phyloP scores from a whole-genome alignment of 2,797 vertebrate species.

The Micromesistius poutassou region DNA sequence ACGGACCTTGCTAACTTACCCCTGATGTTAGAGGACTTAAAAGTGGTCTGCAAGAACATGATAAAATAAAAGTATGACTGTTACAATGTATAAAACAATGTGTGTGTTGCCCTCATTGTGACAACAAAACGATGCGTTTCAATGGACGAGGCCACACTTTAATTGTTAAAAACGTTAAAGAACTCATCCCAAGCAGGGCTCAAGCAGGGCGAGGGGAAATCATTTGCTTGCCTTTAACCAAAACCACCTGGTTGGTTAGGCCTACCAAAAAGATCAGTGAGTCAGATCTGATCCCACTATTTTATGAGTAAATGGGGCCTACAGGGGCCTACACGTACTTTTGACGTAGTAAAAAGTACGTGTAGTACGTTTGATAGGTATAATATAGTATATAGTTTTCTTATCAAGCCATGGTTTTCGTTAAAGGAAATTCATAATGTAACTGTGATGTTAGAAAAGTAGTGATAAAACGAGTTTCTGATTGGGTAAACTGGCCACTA shows the following conservation, averaged over 20 bases:
- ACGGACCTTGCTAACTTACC: background rate
- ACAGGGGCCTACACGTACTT: too few relatives aligned
- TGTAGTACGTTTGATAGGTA: background rate
- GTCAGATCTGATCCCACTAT: background rate
- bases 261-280: background rate
- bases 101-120: background rate
- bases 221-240: background rate
- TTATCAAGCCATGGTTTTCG: background rate
- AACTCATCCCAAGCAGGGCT: background rate
- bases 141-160: background rate
- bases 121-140: background rate
- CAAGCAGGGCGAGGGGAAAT: background rate
- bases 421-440: background rate
- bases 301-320: background rate
- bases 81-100: background rate
- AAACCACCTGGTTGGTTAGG: background rate
- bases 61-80: background rate
- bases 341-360: too few relatives aligned
- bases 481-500: conserved; percentile 15
- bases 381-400: background rate
- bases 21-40: background rate
- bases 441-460: background rate
- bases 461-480: conserved; percentile 1
- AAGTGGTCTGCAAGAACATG: background rate
- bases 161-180: background rate